phyloP scores from a whole-genome alignment of 2,888 invertebrate genomes.

The Synanthedon formicaeformis region DNA sequence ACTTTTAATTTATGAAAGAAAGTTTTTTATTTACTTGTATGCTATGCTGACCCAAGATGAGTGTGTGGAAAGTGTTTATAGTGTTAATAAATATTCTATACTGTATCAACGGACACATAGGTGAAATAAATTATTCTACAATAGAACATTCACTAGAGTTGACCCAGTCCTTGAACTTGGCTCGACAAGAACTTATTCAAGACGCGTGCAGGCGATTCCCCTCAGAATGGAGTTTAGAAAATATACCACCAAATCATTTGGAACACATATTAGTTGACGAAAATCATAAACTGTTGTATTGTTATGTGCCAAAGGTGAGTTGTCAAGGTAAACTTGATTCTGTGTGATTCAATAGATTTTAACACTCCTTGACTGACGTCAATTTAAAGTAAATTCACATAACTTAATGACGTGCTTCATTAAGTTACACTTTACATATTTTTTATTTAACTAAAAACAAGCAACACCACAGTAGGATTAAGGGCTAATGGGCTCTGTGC shows the following conservation, averaged over 20 bases:
- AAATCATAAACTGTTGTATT: constrained; percentile 86
- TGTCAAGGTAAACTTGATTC: constrained; percentile 4
- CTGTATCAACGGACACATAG: constrained; percentile 34
- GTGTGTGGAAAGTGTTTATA: constrained; percentile 2
- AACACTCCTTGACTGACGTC: background rate
- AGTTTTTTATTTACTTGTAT: constrained; percentile 34
- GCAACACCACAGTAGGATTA: too few species aligned
- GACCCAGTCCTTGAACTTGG: constrained; percentile 74
- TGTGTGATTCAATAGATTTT: background rate
- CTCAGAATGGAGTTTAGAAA: constrained; percentile 45
- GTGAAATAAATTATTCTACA: constrained; percentile 25
- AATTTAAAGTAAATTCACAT: background rate
- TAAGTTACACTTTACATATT: too few species aligned
- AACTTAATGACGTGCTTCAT: too few species aligned
- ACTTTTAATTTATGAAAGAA: constrained; percentile 36
- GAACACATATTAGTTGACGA: constrained; percentile 88
- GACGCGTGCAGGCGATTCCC: constrained; percentile 71
- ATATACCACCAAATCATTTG: constrained; percentile 69
- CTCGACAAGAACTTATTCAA: constrained; percentile 72
- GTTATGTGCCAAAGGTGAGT: constrained; percentile 92
- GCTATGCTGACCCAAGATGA: constrained; percentile 14
- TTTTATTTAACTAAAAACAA: background rate
- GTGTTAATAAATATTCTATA: constrained; percentile 18
- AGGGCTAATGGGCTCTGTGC: too few species aligned
- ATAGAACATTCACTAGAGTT: constrained; percentile 67